Base-by-base conservation (phyloP, 2,888 invertebrate genomes). In the Nemoura dubitans region DNA sequence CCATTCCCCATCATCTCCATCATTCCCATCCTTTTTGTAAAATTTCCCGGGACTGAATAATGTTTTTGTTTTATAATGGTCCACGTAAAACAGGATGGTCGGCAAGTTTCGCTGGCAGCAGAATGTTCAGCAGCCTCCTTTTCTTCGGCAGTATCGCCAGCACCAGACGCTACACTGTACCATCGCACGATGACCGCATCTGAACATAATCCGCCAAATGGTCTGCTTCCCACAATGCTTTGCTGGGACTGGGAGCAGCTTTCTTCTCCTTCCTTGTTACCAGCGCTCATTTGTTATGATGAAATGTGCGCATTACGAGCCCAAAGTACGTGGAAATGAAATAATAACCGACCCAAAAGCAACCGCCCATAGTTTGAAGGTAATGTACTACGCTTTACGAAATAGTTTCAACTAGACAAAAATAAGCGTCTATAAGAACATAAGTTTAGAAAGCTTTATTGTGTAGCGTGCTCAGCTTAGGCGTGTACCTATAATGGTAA, bases 41-140 rank as follows among this genome's bases (percentile, higher is more conserved):
- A 59, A 59, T 59, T 16, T 59, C 21, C 16, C 59, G 14, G 59
- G 59, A 59, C 10, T 59, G 59, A 59, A 59, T 59, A 16, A 59
- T 59, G 59, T 59, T 59, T 59, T 59, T 59, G 59, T 59, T 59
- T 59, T 59, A 59, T 59, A 59, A 59, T 59, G 59, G 59, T 59
- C 59, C 21, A 1, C 59, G 59, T 59, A 16, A 59, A 16, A 10
- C 59, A 36, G 59, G 59, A 59, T 16, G 14, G 6, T 21, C 59
- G 10, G 59, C 14, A 59, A 59, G 59, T 59, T 59, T 59, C 59
- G 59, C 59, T 7, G 59, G 10, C 16, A 21, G 59, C 21, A 59
- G 59, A 1, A 3, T 59, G 59, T 59, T 59, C 14, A 7, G 16
- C 21, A 59, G 59, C 59, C 59, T 7, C 59, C 16, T 59, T 59